Evolutionary conservation across 1,140 invertebrate genomes (phyloP), one percentile per base, ranked within the genome.

Genomic region (Pentalonia nigronervosa): DNA sequence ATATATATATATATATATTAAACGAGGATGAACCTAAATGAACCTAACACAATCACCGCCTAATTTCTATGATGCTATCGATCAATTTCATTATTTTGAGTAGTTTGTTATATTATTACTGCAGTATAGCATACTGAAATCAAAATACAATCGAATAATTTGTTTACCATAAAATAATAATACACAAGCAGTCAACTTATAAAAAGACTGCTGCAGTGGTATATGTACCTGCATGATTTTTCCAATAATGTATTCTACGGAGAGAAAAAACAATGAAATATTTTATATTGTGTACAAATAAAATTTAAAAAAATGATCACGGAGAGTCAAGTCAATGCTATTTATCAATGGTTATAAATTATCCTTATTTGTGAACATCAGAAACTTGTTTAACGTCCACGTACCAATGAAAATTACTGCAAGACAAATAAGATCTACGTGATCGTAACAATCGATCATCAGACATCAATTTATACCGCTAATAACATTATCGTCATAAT

Each of bases 371-470:
- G 90, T 45, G 56, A 76, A 45, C 90, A 91, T 67, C 76, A 91
- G 17, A 67, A 91, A 91, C 90, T 91, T 76, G 90, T 91, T 91
- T 91, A 60, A 30, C 53, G 88, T 53, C 48, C 89, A 41, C 20
- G 56, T 91, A 60, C 56, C 17, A 20, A 91, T 91, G 90, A 67
- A 91, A 91, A 91, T 90, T 56, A 36, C 53, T 34, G 1, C 6
- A 47, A 91, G 56, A 91, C 90, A 91, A 91, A 91, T 91, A 67
- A 91, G 90, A 25, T 91, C 90, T 91, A 91, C 90, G 90, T 91
- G 90, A 67, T 91, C 41, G 25, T 45, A 45, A 67, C 90, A 91
- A 47, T 45, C 90, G 41, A 91, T 91, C 36, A 67, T 30, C 48
- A 34, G 11, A 45, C 45, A 88, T 76, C 30, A 76, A 34, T 76